Base-by-base conservation (phyloP, 2,888 invertebrate genomes). In the Plagiodera versicolora region DNA sequence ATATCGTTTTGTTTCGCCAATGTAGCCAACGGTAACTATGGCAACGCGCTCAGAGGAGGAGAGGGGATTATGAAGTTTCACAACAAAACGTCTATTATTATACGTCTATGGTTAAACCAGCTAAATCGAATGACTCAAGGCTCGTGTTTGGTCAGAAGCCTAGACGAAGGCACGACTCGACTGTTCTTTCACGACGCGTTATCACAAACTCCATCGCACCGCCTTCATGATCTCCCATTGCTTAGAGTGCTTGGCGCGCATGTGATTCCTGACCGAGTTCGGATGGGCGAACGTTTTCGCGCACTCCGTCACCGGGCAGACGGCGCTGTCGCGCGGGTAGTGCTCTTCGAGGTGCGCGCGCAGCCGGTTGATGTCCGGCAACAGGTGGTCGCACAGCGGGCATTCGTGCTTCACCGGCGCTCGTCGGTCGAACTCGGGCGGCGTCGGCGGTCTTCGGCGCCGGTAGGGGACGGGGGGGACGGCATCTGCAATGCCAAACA, bases 141-240 rank as follows among this genome's bases (percentile, higher is more conserved):
- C n/a, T n/a, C n/a, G n/a, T n/a, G n/a, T n/a, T n/a, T n/a, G n/a
- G n/a, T n/a, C n/a, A n/a, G n/a, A n/a, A n/a, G n/a, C n/a, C n/a
- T n/a, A n/a, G n/a, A n/a, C n/a, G n/a, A n/a, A n/a, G n/a, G n/a
- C n/a, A n/a, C n/a, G n/a, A n/a, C 3, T 24, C 24, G 24, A 24
- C 4, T 6, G 6, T 24, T 6, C 24, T 24, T 24, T 24, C 24
- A n/a, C n/a, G n/a, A 32, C 32, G 8, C 32, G 32, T 35, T 49
- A 20, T 67, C 71, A 76, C 63, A 75, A 86, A 74, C 87, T 87
- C 89, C 89, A 89, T 76, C 88, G 87, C 67, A 89, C 83, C 58
- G 89, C 89, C 82, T 92, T 92, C 87, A 92, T 92, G 79, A 87
- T 86, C 75, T 90, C 89, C 92, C 92, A 92, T 77, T 91, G 89